Percentiles rank a stretch among this genome's conserved stretches.
These are phyloP conservation scores for Astreopora myriophthalma DNA, from an alignment of 64 coral and sea anemone species.

Conservation along the genomic window DNA sequence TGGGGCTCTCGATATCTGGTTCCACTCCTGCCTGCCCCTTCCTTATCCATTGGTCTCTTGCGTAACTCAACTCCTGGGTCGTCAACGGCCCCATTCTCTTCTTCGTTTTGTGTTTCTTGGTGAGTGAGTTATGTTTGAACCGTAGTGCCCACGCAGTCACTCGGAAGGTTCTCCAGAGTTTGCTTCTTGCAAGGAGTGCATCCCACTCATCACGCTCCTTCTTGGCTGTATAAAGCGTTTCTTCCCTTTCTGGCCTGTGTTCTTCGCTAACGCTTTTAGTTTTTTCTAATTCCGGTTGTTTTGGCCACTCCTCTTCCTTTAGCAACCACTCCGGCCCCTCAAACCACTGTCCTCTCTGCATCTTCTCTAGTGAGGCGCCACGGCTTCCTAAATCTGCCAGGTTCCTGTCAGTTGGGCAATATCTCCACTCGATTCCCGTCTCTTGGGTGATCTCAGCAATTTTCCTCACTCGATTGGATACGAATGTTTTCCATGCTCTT, in stretches of 20 bases:
- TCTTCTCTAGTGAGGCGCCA: constrained; percentile 52
- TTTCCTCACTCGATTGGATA: constrained; percentile 64
- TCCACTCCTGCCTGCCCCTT: not conserved
- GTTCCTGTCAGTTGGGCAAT: constrained; percentile 59
- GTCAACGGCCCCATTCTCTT: constrained; percentile 6
- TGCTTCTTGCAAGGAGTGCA: not conserved
- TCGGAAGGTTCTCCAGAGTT: constrained; percentile 33
- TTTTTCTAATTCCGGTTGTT: constrained; percentile 19
- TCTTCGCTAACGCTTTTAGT: not conserved
- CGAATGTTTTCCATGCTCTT: constrained; percentile 49
- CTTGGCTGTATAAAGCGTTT: not conserved
- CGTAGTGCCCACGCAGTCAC: constrained; percentile 31
- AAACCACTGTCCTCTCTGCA: constrained; percentile 45
- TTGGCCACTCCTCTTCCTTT: constrained; percentile 25
- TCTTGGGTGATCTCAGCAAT: constrained; percentile 65
- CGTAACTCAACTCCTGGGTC: not conserved
- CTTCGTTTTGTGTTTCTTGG: not conserved
- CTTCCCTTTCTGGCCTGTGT: not conserved
- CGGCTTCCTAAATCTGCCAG: constrained; percentile 63
- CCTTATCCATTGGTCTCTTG: constrained; percentile 32
- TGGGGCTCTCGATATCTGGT: constrained; percentile 2
- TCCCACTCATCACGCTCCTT: constrained; percentile 60
- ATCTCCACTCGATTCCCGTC: constrained; percentile 42
- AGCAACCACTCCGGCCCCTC: constrained; percentile 47
- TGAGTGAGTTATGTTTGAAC: not conserved